Evolutionary conservation across 2,113 vertebrate species (phyloP).

Genomic region (Solenodon paradoxus): DNA sequence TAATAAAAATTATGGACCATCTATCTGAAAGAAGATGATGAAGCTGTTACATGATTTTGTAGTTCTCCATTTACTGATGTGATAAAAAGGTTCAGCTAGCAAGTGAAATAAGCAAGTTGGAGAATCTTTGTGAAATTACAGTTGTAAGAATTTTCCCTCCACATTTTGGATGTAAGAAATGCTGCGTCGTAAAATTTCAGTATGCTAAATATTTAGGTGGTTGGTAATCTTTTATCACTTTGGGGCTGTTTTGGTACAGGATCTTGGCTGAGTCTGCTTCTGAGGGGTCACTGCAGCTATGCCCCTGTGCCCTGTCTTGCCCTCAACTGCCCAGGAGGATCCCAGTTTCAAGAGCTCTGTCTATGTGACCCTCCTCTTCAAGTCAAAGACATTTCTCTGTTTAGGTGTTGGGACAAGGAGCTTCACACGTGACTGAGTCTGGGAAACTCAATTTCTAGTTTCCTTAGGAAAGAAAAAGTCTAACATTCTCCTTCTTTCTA

Average conservation of each 20-base stretch:
- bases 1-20: neutral
- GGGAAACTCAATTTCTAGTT: neutral
- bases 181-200: neutral
- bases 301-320: neutral
- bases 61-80: neutral
- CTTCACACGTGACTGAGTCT: neutral
- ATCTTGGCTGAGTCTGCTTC: neutral
- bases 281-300: neutral
- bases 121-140: neutral
- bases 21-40: neutral
- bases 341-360: neutral
- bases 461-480: neutral
- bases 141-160: neutral
- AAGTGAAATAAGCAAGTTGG: neutral
- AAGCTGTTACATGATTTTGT: neutral
- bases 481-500: neutral
- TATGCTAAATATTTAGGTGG: neutral
- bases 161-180: neutral
- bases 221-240: neutral
- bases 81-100: neutral
- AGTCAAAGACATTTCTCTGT: neutral
- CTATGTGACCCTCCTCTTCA: neutral
- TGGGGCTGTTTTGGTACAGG: no score
- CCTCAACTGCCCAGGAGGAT: neutral
- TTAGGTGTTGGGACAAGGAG: neutral